These are phyloP conservation scores for Nemopilema nomurai DNA, from an alignment of 30 jellyfish, hydroid and myxozoan species.

Conservation along the genomic window DNA sequence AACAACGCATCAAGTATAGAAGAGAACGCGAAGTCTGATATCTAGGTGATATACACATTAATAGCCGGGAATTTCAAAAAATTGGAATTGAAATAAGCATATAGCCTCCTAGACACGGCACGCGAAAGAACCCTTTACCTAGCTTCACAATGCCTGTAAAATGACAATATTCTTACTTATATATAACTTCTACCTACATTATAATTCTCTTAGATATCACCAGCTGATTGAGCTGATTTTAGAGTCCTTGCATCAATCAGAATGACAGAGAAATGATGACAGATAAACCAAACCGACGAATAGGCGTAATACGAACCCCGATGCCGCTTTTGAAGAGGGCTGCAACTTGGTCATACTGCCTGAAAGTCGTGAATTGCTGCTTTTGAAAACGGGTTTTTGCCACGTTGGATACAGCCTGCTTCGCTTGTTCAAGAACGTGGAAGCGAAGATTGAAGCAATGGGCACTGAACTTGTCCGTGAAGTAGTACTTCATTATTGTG, in stretches of 20 bases:
- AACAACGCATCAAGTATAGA: no score
- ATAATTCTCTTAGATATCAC: no score
- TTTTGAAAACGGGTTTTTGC: not conserved
- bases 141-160: not conserved
- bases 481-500: not conserved
- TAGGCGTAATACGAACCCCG: not conserved
- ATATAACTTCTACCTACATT: not conserved
- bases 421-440: not conserved
- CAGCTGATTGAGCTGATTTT: no score
- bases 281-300: no score
- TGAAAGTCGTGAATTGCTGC: not conserved
- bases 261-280: no score
- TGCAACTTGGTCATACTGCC: not conserved
- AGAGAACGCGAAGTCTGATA: no score
- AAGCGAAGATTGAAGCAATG: not conserved
- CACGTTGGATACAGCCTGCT: not conserved
- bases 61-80: no score
- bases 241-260: no score
- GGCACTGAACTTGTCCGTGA: not conserved
- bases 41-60: no score
- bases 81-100: no score
- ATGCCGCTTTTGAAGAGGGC: not conserved
- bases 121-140: no score
- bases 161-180: not conserved
- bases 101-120: no score